Base-by-base conservation (phyloP, 92 coral and sea anemone species). In the Palythoa grandiflora region DNA sequence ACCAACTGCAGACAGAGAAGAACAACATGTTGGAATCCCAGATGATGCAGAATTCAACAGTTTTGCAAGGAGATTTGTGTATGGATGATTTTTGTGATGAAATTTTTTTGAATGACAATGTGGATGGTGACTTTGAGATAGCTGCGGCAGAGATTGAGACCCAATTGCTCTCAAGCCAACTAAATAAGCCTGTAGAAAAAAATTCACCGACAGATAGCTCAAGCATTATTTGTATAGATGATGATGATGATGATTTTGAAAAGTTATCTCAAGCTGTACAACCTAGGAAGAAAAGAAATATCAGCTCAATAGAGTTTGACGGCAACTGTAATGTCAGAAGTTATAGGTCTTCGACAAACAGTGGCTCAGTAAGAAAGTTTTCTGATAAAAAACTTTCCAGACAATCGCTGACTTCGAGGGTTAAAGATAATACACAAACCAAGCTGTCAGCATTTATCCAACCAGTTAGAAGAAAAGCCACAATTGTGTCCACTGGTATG, bases 91-190 rank as follows among this genome's bases (percentile, higher is more conserved):
- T 86, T 52, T 53, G 20, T 54, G 75, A 71, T 38, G 91, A 75
- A 2, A 89, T 76, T 15, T 48, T 86, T 8, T 73, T 74, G 37
- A 89, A 91, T 38, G 92, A 78, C 35, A 80, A 83, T n/a, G 50
- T 79, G 39, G 90, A 75, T 76, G 78, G 84, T 6, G 85, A 83
- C 15, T 50, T 80, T 72, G 79, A 75, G 40, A 78, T 75, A 16
- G 57, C 71, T 15, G 70, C 59, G 5, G 71, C 78, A 74, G 90
- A 87, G 11, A 35, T 60, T 68, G 90, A 74, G 13, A 50, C n/a
- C 35, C 75, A 68, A 38, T 70, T 35, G 28, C 28, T 28, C 28
- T 28, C 50, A 44, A 17, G 35, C 55, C 51, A 54, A 50, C 79
- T 68, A 12, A 59, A 47, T 68, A 14, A 44, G 2, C 11, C 13